phyloP scores from a whole-genome alignment of 2,797 vertebrate species.

The Margarornis squamiger region DNA sequence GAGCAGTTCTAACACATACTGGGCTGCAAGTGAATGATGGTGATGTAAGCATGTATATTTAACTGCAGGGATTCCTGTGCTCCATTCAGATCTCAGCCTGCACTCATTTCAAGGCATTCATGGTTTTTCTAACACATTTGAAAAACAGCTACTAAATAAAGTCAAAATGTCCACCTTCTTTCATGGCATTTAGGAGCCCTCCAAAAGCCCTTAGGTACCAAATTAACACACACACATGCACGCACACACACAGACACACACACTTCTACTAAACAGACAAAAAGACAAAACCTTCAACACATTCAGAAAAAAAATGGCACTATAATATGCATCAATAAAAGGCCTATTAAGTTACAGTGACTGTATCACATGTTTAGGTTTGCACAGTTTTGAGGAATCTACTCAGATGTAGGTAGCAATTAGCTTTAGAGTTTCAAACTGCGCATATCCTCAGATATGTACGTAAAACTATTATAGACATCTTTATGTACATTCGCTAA shows the following conservation, averaged over 20 bases:
- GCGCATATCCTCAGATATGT: neutral
- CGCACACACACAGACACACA: neutral
- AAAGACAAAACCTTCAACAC: constrained; percentile 26
- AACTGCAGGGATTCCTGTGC: constrained; percentile 26
- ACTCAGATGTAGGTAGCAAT: neutral
- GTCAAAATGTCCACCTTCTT: neutral
- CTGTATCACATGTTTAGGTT: constrained; percentile 42
- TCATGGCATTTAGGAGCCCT: constrained; percentile 4
- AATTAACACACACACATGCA: neutral
- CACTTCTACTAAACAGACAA: neutral
- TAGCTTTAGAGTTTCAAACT: constrained; percentile 3
- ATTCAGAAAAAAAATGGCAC: neutral
- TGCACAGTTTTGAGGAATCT: neutral
- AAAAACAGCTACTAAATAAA: neutral
- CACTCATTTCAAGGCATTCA: neutral
- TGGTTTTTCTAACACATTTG: neutral
- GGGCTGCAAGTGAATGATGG: neutral
- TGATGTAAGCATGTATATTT: neutral
- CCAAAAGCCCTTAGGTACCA: neutral
- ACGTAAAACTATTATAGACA: constrained; percentile 9
- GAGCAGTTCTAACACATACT: neutral
- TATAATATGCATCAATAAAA: constrained; percentile 17
- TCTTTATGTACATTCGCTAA: constrained; percentile 11
- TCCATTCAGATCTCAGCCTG: neutral
- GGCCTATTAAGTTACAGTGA: constrained; percentile 16